phyloP scores from a whole-genome alignment of 2,888 invertebrate genomes.

The Nemoura dubitans region DNA sequence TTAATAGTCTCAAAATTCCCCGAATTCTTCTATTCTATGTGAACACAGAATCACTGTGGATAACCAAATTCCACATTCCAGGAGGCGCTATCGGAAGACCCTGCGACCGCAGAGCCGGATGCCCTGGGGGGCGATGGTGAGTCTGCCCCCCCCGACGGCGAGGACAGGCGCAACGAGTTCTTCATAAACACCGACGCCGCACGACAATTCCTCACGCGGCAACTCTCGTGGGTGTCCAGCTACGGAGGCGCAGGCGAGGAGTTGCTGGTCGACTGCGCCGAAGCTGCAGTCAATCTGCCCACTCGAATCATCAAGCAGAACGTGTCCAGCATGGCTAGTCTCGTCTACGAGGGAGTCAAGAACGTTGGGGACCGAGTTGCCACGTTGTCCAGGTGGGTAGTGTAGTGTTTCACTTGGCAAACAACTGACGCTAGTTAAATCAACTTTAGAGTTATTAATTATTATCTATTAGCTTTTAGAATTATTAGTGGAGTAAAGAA shows the following conservation, averaged over 20 bases:
- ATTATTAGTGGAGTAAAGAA: too few species aligned
- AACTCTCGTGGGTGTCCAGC: constrained; percentile 75
- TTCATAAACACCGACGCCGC: constrained; percentile 83
- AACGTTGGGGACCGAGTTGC: constrained; percentile 79
- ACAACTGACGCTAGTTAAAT: too few species aligned
- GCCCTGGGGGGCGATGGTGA: neutral
- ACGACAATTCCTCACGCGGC: constrained; percentile 77
- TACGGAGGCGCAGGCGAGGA: constrained; percentile 69
- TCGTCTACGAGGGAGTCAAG: constrained; percentile 79
- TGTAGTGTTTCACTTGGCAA: neutral
- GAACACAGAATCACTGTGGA: too few species aligned
- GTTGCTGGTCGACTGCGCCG: constrained; percentile 71
- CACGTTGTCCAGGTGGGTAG: constrained; percentile 65
- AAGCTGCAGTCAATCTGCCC: constrained; percentile 62
- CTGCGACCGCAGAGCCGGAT: neutral
- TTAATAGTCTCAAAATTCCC: too few species aligned
- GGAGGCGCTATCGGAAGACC: neutral
- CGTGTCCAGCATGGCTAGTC: constrained; percentile 76
- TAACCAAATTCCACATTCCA: neutral
- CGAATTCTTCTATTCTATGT: too few species aligned
- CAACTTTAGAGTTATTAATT: too few species aligned
- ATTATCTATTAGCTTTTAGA: too few species aligned
- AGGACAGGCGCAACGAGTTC: constrained; percentile 69
- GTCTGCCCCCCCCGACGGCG: constrained; percentile 55
- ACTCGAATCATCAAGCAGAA: constrained; percentile 77